Evolutionary conservation across 2,888 invertebrate species (phyloP), one percentile per base, ranked within the genome.

Genomic region (Caenorhabditis sp.): DNA sequence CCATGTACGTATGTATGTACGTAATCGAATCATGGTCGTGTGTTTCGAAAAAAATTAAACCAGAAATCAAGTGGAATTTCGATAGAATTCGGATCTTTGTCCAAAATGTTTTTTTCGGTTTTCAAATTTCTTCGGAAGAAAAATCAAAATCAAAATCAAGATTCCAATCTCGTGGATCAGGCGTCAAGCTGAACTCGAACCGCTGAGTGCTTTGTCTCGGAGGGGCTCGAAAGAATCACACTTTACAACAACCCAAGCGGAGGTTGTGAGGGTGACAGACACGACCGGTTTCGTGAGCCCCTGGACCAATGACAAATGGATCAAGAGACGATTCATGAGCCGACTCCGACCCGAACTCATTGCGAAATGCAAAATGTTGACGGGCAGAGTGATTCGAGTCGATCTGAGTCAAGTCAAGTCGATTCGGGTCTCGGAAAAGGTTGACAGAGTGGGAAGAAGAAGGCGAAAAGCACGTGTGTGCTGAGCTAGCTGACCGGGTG

Each of bases 391-490:
- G n/a, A n/a, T n/a, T n/a, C n/a, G n/a, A n/a, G n/a, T n/a, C n/a
- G n/a, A n/a, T n/a, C n/a, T n/a, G n/a, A n/a, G n/a, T n/a, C n/a
- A n/a, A n/a, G 40, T 13, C 6, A 40, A 15, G 40, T 40, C 40
- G 40, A 15, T 3, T 5, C 13, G 40, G 15, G 40, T 3, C 15
- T 35, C 35, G 35, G 35, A 35, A 35, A 35, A 11, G 11, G 35
- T 35, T 40, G 32, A 32, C 5, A 11, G 40, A 40, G 40, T 40
- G 40, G 40, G 13, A 15, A n/a, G n/a, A n/a, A n/a, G n/a, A n/a
- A n/a, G n/a, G n/a, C n/a, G n/a, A n/a, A n/a, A n/a, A 40, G 47
- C 47, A 47, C 47, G 47, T 47, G 47, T 47, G 47, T 18, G 47
- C n/a, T n/a, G n/a, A n/a, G n/a, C n/a, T n/a, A 47, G 4, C 8